Base-by-base conservation (phyloP, 2,113 vertebrate genomes). In the Podiceps cristatus region DNA sequence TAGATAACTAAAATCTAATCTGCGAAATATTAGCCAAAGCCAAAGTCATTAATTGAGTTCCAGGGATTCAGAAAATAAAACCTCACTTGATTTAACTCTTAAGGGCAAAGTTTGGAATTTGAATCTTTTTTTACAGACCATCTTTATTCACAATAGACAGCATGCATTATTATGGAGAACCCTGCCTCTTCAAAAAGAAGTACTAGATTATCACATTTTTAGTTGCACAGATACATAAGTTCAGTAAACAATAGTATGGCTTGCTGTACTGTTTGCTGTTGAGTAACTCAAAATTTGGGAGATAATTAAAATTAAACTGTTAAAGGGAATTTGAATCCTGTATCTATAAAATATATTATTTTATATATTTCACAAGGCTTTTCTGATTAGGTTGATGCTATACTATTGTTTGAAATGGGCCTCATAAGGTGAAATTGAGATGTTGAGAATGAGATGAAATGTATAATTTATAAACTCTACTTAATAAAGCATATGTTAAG, bases 381-480 rank as follows among this genome's bases (percentile, higher is more conserved):
- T 96, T 96, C 95, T 96, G 15, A 96, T 97, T 94, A 91, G 75
- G n/a, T 95, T 97, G 93, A 96, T 90, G 64, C 90, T 96, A 90
- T 59, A 92, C 68, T 95, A 79, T 97, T 97, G 81, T 96, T 97
- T 97, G 69, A 97, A 97, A 96, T 85, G 78, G 66, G 55, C 66
- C 59, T 95, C 63, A 85, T 95, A 88, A 96, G 66, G 28, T 88
- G 55, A 89, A 96, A 93, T 31, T 87, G 87, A 97, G 81, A 97
- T 78, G 31, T 82, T 96, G 81, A 84, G 92, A 96, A 97, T 90
- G 89, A 92, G 80, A 89, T 37, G n/a, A 66, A 94, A 94, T 97
- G 52, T 95, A 97, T 97, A 97, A 97, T 97, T 97, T 97, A 98
- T 96, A 97, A 98, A 97, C 79, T 95, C 94, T 96, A 95, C 76